Conservation (phyloP, 2,113 vertebrate genomes). For the Pteronura brasiliensis region DNA sequence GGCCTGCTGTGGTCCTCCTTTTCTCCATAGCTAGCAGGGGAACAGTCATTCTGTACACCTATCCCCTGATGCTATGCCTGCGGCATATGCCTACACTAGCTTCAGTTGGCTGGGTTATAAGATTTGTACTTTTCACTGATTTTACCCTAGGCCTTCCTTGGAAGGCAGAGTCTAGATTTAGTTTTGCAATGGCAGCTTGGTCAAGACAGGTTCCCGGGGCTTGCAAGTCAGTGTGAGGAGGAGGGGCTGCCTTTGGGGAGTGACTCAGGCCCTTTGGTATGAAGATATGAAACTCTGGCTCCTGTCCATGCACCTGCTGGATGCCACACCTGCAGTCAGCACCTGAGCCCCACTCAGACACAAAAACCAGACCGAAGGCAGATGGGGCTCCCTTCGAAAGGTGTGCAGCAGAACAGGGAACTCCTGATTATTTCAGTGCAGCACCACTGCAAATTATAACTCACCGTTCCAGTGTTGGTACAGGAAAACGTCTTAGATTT, state of each 20-base stretch:
- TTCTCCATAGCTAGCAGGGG: not conserved
- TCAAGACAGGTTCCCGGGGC: conserved; percentile 32
- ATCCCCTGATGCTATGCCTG: not conserved
- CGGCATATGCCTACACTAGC: not conserved
- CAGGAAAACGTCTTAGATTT: not conserved
- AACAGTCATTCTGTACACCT: not conserved
- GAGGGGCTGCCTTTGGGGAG: conserved; percentile 68
- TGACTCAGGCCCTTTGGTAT: conserved; percentile 82
- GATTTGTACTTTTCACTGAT: conserved; percentile 10
- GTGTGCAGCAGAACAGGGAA: not conserved
- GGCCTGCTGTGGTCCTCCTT: not conserved
- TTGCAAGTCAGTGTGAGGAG: conserved; percentile 68
- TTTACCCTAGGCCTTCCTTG: not conserved
- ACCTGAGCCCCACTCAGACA: conserved; percentile 56
- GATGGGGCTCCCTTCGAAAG: conserved; percentile 1
- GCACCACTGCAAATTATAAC: not conserved
- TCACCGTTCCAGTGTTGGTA: not conserved
- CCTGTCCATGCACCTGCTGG: conserved; percentile 83
- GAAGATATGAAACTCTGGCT: conserved; percentile 82
- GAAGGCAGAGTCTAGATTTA: conserved; percentile 50
- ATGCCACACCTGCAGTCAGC: conserved; percentile 80
- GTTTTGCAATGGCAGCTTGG: conserved; percentile 47
- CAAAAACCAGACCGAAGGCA: conserved; percentile 26
- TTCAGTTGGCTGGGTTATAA: not conserved
- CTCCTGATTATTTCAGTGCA: not conserved